Evolutionary conservation across 2,888 invertebrate species (phyloP), one percentile per base, ranked within the genome.

Genomic region (Andrena haemorrhoa): DNA sequence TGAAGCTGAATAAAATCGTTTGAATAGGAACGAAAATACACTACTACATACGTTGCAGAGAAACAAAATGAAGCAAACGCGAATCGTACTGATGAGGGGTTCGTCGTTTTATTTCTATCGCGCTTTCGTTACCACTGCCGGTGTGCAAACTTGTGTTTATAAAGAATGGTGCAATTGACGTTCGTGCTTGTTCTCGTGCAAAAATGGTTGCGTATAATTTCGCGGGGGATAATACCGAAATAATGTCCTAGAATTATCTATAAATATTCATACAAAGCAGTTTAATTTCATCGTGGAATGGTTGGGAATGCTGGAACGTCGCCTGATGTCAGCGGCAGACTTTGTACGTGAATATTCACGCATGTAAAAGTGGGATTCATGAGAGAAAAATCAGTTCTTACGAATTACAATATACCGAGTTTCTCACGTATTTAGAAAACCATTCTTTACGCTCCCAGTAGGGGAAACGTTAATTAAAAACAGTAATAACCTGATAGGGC

Each of bases 191-290:
- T 41, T 4, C 41, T 16, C 41, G 41, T 16, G 41, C 41, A 41
- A 16, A 41, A 16, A 41, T 16, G 41, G 41, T 41, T 41, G 41
- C 16, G 29, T 35, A 71, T 56, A 74, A 65, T 65, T 58, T 16
- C 58, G 31, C 16, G 63, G 26, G 20, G 56, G 47, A 31, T 65
- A 58, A 65, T 56, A 29, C 8, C 31, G 20, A 29, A 31, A 29
- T 31, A 35, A 58, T 56, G 6, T 47, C n/a, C 73, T 20, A 26
- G 20, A 12, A 23, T 33, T 23, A 58, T 65, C 56, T 65, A 74
- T 64, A 56, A 74, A 65, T 74, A 64, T 65, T 65, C 56, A 74
- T 74, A 47, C 58, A 47, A 65, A 61, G 71, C 29, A 61, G 47
- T 61, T 61, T 47, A 35, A 58, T 70, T 58, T 41, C 41, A 49